These are phyloP conservation scores for Pyrrhosoma nymphula DNA, from an alignment of 2,888 invertebrate genomes.

Conservation along the genomic window DNA sequence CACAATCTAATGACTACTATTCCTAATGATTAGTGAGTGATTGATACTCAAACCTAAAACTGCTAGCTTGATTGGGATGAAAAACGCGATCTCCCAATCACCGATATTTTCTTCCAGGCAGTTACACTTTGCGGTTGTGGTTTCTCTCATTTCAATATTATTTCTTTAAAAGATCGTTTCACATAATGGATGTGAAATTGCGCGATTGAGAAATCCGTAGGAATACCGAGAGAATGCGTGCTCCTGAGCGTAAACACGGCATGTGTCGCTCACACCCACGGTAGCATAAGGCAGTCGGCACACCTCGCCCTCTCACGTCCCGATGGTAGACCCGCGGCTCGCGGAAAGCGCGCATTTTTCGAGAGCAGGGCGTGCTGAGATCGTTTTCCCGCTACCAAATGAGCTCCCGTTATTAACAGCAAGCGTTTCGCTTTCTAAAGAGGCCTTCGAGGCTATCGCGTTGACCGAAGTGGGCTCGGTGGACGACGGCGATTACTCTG, in stretches of 20 bases:
- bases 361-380: neutral
- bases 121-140: neutral
- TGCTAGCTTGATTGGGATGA: too few species aligned
- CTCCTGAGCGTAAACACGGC: neutral
- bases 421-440: neutral
- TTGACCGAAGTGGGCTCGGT: neutral
- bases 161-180: neutral
- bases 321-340: neutral
- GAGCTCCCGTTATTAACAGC: neutral
- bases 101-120: too few species aligned
- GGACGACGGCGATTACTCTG: neutral
- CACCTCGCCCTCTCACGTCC: neutral
- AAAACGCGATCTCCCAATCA: too few species aligned
- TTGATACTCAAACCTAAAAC: too few species aligned
- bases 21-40: too few species aligned
- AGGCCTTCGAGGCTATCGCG: neutral
- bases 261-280: neutral
- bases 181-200: neutral
- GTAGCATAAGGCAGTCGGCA: neutral
- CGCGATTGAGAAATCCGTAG: neutral
- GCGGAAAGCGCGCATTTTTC: neutral
- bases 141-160: neutral
- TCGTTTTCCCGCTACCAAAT: slow-evolving; percentile 13
- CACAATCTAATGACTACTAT: too few species aligned
- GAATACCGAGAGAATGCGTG: neutral